phyloP scores from a whole-genome alignment of 2,797 vertebrate genomes.

The Benthosema pterotum region DNA sequence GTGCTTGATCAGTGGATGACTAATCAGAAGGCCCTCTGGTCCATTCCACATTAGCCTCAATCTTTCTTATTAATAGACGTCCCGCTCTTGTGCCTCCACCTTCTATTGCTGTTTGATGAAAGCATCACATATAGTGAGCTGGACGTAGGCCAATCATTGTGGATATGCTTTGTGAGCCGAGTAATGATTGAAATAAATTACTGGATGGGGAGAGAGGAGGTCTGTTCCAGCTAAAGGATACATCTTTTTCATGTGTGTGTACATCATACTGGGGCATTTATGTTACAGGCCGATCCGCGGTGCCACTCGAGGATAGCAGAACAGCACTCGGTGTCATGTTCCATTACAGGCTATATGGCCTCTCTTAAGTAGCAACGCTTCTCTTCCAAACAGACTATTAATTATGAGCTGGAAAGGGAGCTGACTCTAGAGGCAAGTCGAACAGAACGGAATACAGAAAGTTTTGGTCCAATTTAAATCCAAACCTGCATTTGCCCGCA shows the following conservation, averaged over 20 bases:
- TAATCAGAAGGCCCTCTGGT: slow-evolving; percentile 53
- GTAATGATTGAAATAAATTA: background rate
- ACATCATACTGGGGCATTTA: slow-evolving; percentile 4
- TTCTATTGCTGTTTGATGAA: slow-evolving; percentile 21
- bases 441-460: slow-evolving; percentile 12
- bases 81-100: slow-evolving; percentile 38
- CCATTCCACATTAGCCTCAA: slow-evolving; percentile 57
- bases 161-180: slow-evolving; percentile 6
- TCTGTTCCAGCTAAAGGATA: background rate
- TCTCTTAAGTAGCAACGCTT: slow-evolving; percentile 8
- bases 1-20: slow-evolving; percentile 52
- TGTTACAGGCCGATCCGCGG: slow-evolving; percentile 14
- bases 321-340: slow-evolving; percentile 31
- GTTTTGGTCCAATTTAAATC: slow-evolving; percentile 3
- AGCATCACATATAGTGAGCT: slow-evolving; percentile 29
- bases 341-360: slow-evolving; percentile 20
- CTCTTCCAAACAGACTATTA: slow-evolving; percentile 16
- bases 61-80: slow-evolving; percentile 48
- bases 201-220: slow-evolving; percentile 5
- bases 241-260: slow-evolving; percentile 18
- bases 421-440: background rate
- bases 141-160: slow-evolving; percentile 9
- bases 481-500: no score
- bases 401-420: slow-evolving; percentile 18
- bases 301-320: slow-evolving; percentile 10